Evolutionary conservation across 2,888 invertebrate genomes (phyloP).

Genomic region (Cephalotes varians): DNA sequence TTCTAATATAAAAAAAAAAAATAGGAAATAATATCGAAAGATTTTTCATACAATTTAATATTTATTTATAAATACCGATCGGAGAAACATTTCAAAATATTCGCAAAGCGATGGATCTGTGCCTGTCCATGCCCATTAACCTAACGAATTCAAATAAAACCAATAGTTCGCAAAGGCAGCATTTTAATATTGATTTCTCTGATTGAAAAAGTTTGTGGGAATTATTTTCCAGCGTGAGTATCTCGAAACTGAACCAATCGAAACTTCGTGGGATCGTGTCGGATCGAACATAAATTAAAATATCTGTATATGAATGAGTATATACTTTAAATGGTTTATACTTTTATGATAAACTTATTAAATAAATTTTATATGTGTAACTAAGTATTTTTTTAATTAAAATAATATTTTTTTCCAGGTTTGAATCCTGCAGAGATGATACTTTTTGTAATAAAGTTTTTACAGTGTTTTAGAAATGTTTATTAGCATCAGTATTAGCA

Average conservation of each 20-base stretch:
- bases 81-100: slow-evolving; percentile 41
- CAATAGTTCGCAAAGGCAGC: slow-evolving; percentile 52
- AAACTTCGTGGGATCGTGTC: slow-evolving; percentile 28
- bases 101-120: slow-evolving; percentile 30
- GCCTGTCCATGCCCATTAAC: slow-evolving; percentile 36
- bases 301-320: slow-evolving; percentile 17
- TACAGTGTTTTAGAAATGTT: no score
- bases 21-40: neutral
- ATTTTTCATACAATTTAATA: slow-evolving; percentile 7
- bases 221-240: slow-evolving; percentile 47
- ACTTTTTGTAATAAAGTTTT: no score
- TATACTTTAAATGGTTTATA: neutral
- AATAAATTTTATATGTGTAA: neutral
- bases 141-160: slow-evolving; percentile 56
- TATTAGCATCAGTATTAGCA: no score
- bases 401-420: neutral
- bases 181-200: slow-evolving; percentile 59
- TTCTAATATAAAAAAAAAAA: neutral
- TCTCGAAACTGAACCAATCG: slow-evolving; percentile 49
- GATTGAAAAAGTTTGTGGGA: slow-evolving; percentile 61
- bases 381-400: neutral
- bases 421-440: no score
- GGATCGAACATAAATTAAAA: slow-evolving; percentile 53
- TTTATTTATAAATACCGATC: slow-evolving; percentile 40
- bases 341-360: neutral